Conservation (phyloP, 2,888 invertebrate genomes). For the Lasioglossum malachurum region DNA sequence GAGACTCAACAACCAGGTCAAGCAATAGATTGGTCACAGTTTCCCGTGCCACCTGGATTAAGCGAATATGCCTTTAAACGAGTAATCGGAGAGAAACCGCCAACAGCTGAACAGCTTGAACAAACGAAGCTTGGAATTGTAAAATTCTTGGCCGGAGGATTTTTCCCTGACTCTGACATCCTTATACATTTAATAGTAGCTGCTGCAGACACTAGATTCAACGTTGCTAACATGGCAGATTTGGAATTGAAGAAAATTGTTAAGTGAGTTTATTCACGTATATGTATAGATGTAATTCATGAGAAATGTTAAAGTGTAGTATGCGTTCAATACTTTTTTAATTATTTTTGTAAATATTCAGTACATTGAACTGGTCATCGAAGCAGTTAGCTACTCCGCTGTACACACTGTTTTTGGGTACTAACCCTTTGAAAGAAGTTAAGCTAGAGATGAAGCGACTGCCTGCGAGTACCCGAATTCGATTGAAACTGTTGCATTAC, state of each 20-base stretch:
- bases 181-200: constrained; percentile 93
- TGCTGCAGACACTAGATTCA: constrained; percentile 95
- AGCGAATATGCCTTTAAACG: constrained; percentile 91
- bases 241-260: constrained; percentile 92
- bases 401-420: constrained; percentile 92
- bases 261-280: constrained; percentile 84
- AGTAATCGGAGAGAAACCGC: constrained; percentile 89
- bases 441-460: constrained; percentile 90
- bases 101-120: constrained; percentile 93
- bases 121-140: constrained; percentile 92
- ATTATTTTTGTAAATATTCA: constrained; percentile 79
- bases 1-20: constrained; percentile 83
- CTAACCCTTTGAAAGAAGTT: constrained; percentile 86
- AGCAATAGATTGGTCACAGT: constrained; percentile 79
- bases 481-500: constrained; percentile 94
- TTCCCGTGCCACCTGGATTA: constrained; percentile 91
- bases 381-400: constrained; percentile 90
- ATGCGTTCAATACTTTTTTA: not conserved
- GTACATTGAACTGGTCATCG: constrained; percentile 92
- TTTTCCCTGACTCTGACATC: constrained; percentile 91
- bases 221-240: constrained; percentile 95
- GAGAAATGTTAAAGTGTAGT: not conserved
- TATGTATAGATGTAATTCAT: not conserved
- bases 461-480: constrained; percentile 93
- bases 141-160: constrained; percentile 92